Base-by-base conservation (phyloP, 2,797 vertebrate species). In the Euthynnus affinis region DNA sequence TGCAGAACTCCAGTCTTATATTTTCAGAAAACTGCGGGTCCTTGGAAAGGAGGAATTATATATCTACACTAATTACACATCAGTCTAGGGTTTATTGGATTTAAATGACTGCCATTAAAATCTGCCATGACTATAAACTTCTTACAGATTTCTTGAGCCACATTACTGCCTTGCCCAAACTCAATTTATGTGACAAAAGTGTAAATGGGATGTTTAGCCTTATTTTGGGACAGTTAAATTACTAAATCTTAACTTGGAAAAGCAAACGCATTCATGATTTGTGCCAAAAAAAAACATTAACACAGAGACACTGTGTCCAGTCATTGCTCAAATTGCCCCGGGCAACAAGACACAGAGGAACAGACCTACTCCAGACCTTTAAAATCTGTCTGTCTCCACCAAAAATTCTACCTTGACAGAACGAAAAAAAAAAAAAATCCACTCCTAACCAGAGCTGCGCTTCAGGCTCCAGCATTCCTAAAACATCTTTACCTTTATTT, bases 51-150 rank as follows among this genome's bases (percentile, higher is more conserved):
- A 46, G 17, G 44, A 46, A 46, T 25, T 75, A 55, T 5, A 29
- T 5, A 70, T 78, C 22, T 12, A 44, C 57, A 71, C 69, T 72
- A 76, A 78, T 85, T 56, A 71, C 56, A 20, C 59, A 69, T 76
- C 51, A 14, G 12, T 32, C 23, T 9, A 12, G n/a, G 66, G 55
- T 78, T 76, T 78, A 82, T 76, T 79, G 63, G 76, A 63, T 84
- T 76, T 79, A 82, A 87, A 88, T 62, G 80, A 83, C 58, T 66
- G 60, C 76, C 77, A 65, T 84, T 82, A 68, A 84, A 78, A 87
- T 23, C 59, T 71, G 60, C 62, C 44, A 51, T 27, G 53, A 63
- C 57, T 18, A 12, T 75, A 78, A 61, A 79, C 65, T 72, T 79
- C 14, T 57, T 37, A 27, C 51, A 68, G 70, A 42, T 70, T 65